Base-by-base conservation (phyloP, 2,113 vertebrate species). In the Talpa occidentalis region DNA sequence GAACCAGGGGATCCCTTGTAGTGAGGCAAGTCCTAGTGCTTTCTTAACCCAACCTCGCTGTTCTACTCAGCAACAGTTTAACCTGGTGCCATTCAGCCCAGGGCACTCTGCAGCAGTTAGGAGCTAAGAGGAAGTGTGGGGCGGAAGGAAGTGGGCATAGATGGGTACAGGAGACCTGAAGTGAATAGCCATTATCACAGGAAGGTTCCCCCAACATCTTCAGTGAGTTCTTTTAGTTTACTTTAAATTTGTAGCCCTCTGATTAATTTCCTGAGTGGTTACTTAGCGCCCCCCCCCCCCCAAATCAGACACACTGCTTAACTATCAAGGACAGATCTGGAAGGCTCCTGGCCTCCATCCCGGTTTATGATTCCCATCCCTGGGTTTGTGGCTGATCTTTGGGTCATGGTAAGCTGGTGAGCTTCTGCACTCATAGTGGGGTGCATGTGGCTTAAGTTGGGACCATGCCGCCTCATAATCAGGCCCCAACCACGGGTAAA, bases 131-230 rank as follows among this genome's bases (percentile, higher is more conserved):
- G 96, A 97, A 97, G 83, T 74, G 66, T 19, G 26, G 1, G 70
- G 88, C 60, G 94, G 89, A 88, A 95, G 94, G 91, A 96, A 97
- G 89, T 93, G 30, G 10, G 83, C 28, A 35, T n/a, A 37, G 10
- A 88, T 42, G 70, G 59, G 54, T 47, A n/a, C 80, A 62, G 66
- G 56, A 74, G 62, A 52, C 49, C 74, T 62, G 30, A 67, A 67
- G 85, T 35, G n/a, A 91, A 44, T 14, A 79, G 60, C 35, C 67
- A 6, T 66, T 88, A 78, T 67, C 79, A 64, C 73, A 67, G 66
- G 24, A 80, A 59, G 30, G 30, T n/a, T 72, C 22, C 54, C 49
- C 17, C 1, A 62, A 26, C 1, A 10, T 26, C 40, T 44, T 83
- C 49, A n/a, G 32, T 37, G 72, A 40, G 32, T 74, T 85, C 49